A percentile compares a stretch with the other conserved stretches of the same genome.
phyloP scores from a whole-genome alignment of 2,113 vertebrate species.

The Erinaceus europaeus region DNA sequence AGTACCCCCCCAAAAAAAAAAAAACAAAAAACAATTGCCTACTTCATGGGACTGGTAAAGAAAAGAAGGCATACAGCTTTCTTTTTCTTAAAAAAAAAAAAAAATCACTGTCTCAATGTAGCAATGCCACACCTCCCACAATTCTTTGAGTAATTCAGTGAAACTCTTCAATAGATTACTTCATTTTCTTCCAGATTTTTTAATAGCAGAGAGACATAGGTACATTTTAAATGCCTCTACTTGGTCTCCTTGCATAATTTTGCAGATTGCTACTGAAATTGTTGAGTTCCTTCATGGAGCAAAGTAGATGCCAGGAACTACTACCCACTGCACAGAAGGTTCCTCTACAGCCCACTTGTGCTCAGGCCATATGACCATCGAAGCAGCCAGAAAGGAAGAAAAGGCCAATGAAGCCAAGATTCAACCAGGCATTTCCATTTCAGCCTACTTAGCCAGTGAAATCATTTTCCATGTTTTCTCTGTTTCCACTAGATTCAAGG shows the following conservation, averaged over 20 bases:
- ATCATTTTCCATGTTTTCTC: slow-evolving; percentile 70
- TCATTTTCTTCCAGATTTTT: slow-evolving; percentile 39
- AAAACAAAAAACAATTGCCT: neutral
- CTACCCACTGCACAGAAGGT: slow-evolving; percentile 18
- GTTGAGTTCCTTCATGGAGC: slow-evolving; percentile 42
- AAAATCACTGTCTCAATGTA: neutral
- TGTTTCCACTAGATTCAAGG: slow-evolving; percentile 49
- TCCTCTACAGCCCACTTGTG: slow-evolving; percentile 8
- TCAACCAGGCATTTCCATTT: slow-evolving; percentile 36
- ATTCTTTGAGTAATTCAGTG: slow-evolving; percentile 5
- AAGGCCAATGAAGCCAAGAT: slow-evolving; percentile 22
- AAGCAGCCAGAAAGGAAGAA: slow-evolving; percentile 37
- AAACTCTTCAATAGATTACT: slow-evolving; percentile 53
- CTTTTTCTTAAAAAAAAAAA: neutral
- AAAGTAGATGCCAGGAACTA: slow-evolving; percentile 36
- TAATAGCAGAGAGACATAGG: slow-evolving; percentile 50
- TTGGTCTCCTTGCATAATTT: slow-evolving; percentile 12
- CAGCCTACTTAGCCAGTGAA: slow-evolving; percentile 51
- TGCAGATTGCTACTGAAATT: slow-evolving; percentile 58
- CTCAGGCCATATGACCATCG: neutral
- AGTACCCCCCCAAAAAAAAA: neutral
- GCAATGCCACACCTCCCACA: neutral
- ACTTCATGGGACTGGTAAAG: neutral
- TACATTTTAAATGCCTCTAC: slow-evolving; percentile 20
- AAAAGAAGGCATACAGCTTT: slow-evolving; percentile 8